Conservation (phyloP, 2,113 vertebrate species). For the Mixornis gularis region DNA sequence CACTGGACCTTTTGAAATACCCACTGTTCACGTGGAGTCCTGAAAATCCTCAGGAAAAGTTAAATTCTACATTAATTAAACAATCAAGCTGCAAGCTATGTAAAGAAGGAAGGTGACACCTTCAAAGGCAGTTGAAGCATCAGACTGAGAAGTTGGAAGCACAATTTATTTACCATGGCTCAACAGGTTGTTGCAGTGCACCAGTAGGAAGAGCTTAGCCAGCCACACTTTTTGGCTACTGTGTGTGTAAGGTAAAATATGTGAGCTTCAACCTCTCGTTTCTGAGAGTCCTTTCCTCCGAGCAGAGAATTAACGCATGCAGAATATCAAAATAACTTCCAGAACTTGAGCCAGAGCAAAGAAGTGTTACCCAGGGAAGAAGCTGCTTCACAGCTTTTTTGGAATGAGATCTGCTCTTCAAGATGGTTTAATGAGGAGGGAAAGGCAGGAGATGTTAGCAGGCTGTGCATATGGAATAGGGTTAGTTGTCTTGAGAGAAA, state of each 20-base stretch:
- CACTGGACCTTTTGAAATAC: background rate
- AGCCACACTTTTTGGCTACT: background rate
- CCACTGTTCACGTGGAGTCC: background rate
- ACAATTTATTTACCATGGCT: background rate
- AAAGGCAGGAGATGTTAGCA: constrained; percentile 4
- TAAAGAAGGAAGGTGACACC: background rate
- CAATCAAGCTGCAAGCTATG: background rate
- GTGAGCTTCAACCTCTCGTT: background rate
- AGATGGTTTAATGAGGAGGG: constrained; percentile 17
- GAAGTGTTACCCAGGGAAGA: constrained; percentile 3
- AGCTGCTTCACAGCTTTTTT: constrained; percentile 18
- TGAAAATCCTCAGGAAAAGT: background rate
- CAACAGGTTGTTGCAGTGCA: background rate
- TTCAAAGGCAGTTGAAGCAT: background rate
- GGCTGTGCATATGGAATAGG: background rate
- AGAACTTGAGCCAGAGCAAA: background rate
- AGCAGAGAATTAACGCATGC: background rate
- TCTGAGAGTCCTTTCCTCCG: background rate
- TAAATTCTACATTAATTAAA: background rate
- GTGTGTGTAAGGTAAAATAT: background rate
- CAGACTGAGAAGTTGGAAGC: background rate
- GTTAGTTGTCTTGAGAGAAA: constrained; percentile 4
- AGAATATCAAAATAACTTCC: constrained; percentile 12
- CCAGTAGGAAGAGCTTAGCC: background rate
- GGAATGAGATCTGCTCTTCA: constrained; percentile 25